Percentiles rank a stretch among this genome's conserved stretches.
phyloP scores from a whole-genome alignment of 2,888 invertebrate species.

The Operophtera brumata region DNA sequence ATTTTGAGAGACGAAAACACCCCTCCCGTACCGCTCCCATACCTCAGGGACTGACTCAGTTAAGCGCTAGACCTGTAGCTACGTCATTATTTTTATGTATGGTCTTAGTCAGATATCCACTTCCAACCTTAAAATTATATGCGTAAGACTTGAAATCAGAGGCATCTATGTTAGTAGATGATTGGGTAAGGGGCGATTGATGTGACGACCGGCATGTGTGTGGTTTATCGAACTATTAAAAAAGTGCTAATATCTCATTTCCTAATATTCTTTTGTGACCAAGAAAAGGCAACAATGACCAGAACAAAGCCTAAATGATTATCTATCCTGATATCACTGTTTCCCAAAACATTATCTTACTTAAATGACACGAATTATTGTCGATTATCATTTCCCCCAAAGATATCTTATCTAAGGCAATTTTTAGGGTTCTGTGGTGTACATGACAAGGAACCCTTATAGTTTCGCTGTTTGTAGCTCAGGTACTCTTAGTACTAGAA shows the following conservation, averaged over 20 bases:
- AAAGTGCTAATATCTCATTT: too few species aligned
- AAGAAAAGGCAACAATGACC: neutral
- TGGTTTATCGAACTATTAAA: too few species aligned
- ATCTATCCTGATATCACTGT: neutral
- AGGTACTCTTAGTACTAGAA: too few species aligned
- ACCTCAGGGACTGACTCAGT: too few species aligned
- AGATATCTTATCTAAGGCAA: constrained; percentile 20
- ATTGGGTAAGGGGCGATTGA: too few species aligned
- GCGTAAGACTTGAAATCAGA: neutral
- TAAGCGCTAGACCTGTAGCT: too few species aligned
- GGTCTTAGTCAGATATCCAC: neutral
- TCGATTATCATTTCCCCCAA: constrained; percentile 8
- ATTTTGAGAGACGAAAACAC: too few species aligned
- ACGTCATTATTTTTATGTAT: neutral
- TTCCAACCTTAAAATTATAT: neutral
- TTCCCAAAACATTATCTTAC: neutral
- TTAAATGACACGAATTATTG: constrained; percentile 3
- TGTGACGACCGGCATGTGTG: too few species aligned
- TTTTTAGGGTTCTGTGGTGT: too few species aligned
- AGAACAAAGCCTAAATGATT: neutral
- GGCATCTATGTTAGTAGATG: neutral
- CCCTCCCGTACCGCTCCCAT: too few species aligned
- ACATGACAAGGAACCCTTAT: too few species aligned
- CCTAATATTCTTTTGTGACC: neutral
- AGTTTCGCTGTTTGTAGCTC: too few species aligned